Evolutionary conservation across 2,113 vertebrate species (phyloP), one percentile per base, ranked within the genome.

Genomic region (Heterocephalus glaber): DNA sequence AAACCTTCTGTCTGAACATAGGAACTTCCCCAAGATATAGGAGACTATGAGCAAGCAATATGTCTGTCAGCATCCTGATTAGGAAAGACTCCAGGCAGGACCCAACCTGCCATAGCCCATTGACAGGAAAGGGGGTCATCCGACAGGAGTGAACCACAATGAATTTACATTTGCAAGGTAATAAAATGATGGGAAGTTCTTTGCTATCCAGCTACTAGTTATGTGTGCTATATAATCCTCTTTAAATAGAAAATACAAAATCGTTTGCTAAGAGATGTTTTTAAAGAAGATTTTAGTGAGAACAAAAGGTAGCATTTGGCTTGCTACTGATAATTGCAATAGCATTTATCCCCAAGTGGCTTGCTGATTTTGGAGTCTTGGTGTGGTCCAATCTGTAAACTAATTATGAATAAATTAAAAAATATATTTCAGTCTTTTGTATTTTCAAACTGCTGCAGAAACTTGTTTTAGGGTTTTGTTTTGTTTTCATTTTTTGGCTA

Each of bases 71-170:
- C 96, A 92, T 96, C 70, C 96, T 98, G 41, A 94, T 98, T 98
- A 98, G 97, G 98, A 98, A 98, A 97, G 98, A 97, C 90, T 98
- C 97, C 96, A 96, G 98, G 97, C 97, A 96, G 97, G 98, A 97
- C 97, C 90, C 28, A 98, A 98, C 97, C 99, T 99, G 99, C 99
- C 99, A 99, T 98, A 98, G 97, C 97, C 97, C 97, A 96, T 99
- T 82, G 92, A 97, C 98, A 98, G 95, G 98, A 98, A 99, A 99
- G 98, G 98, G 99, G 98, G 98, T 98, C 98, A 96, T 90, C 94
- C 98, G 96, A 98, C 98, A 97, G 98, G 97, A 98, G 98, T 98
- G 98, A 99, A 97, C 98, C 98, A 98, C 97, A 98, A 99, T 98
- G 98, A 99, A 90, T 98, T 98, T 98, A 96, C 91, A 97, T 24